These are phyloP conservation scores for Eupsittula cactorum DNA, from an alignment of 2,113 vertebrate species.

Conservation along the genomic window DNA sequence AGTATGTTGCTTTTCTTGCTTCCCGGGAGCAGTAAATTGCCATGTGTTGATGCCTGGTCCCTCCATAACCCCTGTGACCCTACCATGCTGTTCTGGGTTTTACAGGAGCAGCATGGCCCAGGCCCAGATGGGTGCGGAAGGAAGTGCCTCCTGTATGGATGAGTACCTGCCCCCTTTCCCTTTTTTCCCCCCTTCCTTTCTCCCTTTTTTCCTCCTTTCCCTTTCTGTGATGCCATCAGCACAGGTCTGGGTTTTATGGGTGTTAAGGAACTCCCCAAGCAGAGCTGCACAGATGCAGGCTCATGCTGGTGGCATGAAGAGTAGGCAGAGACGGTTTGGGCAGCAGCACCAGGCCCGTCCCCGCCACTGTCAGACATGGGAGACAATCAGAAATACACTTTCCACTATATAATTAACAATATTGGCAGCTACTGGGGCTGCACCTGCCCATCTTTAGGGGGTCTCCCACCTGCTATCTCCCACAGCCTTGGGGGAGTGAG, in stretches of 20 bases:
- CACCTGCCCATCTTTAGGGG: too few relatives aligned
- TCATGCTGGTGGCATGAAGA: rapidly evolving
- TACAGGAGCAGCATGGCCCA: constrained; percentile 43
- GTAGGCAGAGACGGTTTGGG: not conserved
- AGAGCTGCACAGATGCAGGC: not conserved
- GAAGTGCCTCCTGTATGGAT: constrained; percentile 71
- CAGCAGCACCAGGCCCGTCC: not conserved
- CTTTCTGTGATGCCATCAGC: rapidly evolving
- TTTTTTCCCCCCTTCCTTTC: too few relatives aligned
- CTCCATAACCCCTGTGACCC: not conserved
- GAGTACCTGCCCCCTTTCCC: constrained; percentile 14
- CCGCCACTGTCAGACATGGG: rapidly evolving
- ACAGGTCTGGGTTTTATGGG: not conserved
- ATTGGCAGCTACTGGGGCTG: rapidly evolving
- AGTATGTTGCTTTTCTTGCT: constrained; percentile 60
- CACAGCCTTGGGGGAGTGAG: too few relatives aligned
- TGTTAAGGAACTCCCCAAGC: not conserved
- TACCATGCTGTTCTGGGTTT: constrained; percentile 2
- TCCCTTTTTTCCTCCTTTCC: too few relatives aligned
- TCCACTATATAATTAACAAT: too few relatives aligned
- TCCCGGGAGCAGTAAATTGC: rapidly evolving
- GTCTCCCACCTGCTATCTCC: too few relatives aligned
- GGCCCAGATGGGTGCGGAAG: not conserved
- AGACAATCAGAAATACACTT: not conserved
- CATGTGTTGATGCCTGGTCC: rapidly evolving